Base-by-base conservation (phyloP, 2,113 vertebrate species). In the Semicossyphus pulcher region DNA sequence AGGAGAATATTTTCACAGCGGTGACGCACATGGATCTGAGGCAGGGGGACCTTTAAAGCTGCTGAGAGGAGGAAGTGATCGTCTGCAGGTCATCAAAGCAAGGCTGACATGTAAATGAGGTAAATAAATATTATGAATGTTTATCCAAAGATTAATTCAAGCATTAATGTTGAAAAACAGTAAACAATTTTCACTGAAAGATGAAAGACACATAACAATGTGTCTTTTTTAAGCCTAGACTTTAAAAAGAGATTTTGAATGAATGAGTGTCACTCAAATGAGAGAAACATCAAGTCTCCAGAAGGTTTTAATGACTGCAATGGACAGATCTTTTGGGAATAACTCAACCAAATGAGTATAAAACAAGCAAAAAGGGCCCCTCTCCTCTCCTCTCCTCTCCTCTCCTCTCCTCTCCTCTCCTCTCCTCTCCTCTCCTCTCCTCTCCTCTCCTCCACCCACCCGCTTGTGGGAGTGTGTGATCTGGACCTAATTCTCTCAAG, bases 21-120 rank as follows among this genome's bases (percentile, higher is more conserved):
- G 29, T 77, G 80, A 77, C 5, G 52, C 67, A 80, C 60, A 65
- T 68, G 58, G 51, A 82, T 77, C 59, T 75, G 45, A 78, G 79
- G 65, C 70, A 66, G 45, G 2, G 42, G 83, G 83, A 85, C 81
- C 74, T 82, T 78, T 71, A 69, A n/a, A 67, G 51, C 58, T 45
- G 44, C 59, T 32, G 68, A 72, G 49, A 7, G 7, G 39, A 78
- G 59, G 66, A 73, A 72, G 52, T 36, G 60, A 66, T 31, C 16
- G 66, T 66, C 41, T 47, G 28, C 21, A 9, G 10, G 32, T 76
- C 18, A 45, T 28, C 41, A 48, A 16, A 12, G 15, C 41, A n/a
- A 66, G 67, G 80, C 63, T 41, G 72, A 58, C 12, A 83, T 61
- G 59, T 15, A 72, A 80, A 72, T 34, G 1, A 74, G 67, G 61